Percentiles rank a stretch among this genome's conserved stretches.
Conservation (phyloP, 2,797 vertebrate genomes). For the Tenualosa thibaudeaui region DNA sequence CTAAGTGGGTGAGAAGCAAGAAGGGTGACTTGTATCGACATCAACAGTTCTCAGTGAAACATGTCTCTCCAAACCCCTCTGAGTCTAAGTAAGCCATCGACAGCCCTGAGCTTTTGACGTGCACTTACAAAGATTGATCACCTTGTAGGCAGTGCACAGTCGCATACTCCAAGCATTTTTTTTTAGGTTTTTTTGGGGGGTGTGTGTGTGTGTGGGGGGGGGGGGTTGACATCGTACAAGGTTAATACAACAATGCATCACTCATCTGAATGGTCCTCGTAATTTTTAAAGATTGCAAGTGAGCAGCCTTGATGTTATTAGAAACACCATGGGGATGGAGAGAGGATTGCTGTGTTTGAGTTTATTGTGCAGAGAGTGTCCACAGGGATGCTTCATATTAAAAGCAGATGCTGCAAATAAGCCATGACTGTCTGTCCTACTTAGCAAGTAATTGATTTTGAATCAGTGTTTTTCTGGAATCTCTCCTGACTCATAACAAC, state of each 20-base stretch:
- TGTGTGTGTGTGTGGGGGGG: too few relatives aligned
- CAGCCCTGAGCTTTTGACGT: neutral
- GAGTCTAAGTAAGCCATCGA: neutral
- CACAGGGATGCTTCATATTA: neutral
- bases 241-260: neutral
- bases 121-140: neutral
- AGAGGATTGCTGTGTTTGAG: neutral
- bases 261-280: neutral
- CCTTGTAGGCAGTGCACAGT: neutral
- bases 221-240: neutral
- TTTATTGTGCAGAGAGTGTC: neutral
- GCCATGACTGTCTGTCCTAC: neutral
- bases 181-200: too few relatives aligned
- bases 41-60: neutral
- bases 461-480: too few relatives aligned
- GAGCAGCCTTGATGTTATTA: neutral
- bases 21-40: neutral
- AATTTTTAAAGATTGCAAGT: neutral
- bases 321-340: neutral
- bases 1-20: neutral
- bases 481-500: too few relatives aligned
- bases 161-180: neutral
- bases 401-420: neutral
- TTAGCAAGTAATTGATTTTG: neutral
- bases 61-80: neutral